phyloP scores from a whole-genome alignment of 2,888 invertebrate genomes.

The Volucella inanis region DNA sequence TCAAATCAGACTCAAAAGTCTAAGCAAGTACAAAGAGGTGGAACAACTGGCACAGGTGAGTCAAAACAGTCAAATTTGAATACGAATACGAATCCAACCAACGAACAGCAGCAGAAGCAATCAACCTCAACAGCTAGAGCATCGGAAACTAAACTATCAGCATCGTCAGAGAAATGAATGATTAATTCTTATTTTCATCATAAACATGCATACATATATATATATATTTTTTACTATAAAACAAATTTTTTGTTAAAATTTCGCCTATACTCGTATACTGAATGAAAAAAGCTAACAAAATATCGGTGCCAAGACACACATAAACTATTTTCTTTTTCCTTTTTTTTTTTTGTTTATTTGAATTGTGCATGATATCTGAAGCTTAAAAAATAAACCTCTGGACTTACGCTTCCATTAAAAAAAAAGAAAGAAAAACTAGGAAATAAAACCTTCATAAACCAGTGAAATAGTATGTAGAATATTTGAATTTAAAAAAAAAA shows the following conservation, averaged over 20 bases:
- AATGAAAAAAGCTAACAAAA: slow-evolving; percentile 31
- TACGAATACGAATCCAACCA: not conserved
- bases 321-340: not conserved
- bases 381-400: not conserved
- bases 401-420: not conserved
- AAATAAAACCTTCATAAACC: not conserved
- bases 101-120: slow-evolving; percentile 47
- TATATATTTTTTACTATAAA: slow-evolving; percentile 56
- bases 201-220: slow-evolving; percentile 15
- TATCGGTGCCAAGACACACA: slow-evolving; percentile 67
- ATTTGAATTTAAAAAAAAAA: not conserved
- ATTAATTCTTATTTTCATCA: slow-evolving; percentile 50
- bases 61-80: slow-evolving; percentile 55
- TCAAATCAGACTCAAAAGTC: slow-evolving; percentile 64
- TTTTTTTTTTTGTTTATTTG: slow-evolving; percentile 29
- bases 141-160: slow-evolving; percentile 64
- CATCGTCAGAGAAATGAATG: slow-evolving; percentile 77
- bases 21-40: slow-evolving; percentile 65
- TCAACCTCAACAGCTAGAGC: slow-evolving; percentile 49
- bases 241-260: slow-evolving; percentile 54
- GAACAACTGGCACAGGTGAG: not conserved
- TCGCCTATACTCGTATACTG: slow-evolving; percentile 41
- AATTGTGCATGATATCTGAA: slow-evolving; percentile 58
- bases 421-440: slow-evolving; percentile 9
- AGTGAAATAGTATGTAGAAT: slow-evolving; percentile 59